These are phyloP conservation scores for Marcusenius ussheri DNA, from an alignment of 2,113 vertebrate genomes.

Conservation along the genomic window DNA sequence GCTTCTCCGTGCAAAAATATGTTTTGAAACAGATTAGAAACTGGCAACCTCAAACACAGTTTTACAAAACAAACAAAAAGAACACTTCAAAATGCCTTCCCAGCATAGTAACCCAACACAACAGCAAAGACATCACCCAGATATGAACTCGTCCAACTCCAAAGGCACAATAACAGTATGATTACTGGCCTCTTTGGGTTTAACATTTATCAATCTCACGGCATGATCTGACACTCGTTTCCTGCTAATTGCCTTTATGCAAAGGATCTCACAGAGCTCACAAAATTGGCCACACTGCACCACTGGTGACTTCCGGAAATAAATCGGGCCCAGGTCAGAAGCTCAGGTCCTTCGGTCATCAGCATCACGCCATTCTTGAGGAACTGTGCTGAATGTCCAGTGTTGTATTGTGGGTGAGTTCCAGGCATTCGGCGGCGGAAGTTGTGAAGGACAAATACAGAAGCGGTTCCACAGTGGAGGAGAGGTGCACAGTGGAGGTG, in stretches of 20 bases:
- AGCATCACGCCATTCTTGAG: not conserved
- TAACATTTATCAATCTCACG: not conserved
- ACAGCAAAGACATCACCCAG: not conserved
- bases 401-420: not conserved
- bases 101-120: not conserved
- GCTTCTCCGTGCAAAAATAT: constrained; percentile 20
- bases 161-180: not conserved
- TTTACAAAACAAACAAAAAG: not conserved
- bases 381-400: not conserved
- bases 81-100: not conserved
- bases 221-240: not conserved
- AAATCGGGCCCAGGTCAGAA: not conserved
- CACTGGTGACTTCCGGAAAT: not conserved
- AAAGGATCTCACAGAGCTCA: not conserved
- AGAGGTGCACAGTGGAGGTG: not conserved
- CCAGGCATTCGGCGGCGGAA: not conserved
- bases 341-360: not conserved
- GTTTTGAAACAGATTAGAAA: not conserved
- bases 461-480: not conserved
- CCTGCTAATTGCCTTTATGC: not conserved
- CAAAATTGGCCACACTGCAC: not conserved
- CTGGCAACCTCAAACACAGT: not conserved
- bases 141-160: not conserved
- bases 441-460: not conserved
- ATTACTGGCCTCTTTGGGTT: not conserved